Evolutionary conservation across 2,113 vertebrate species (phyloP).

Genomic region (Ardeotis arabs): DNA sequence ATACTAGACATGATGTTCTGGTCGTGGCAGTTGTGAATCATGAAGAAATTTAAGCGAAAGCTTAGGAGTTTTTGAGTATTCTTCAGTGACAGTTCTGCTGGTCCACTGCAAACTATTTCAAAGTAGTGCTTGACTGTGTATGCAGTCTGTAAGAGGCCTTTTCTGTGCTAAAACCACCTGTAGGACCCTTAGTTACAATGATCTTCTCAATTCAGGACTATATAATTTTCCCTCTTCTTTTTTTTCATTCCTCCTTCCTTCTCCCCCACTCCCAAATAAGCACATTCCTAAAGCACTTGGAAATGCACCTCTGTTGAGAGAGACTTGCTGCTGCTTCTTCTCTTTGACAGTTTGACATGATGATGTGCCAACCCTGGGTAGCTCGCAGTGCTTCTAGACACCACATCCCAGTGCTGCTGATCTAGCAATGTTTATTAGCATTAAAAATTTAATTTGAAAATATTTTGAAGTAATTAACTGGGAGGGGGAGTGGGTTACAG

Average conservation of each 20-base stretch:
- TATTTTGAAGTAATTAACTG: background rate
- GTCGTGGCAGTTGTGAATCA: background rate
- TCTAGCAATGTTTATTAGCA: conserved; percentile 13
- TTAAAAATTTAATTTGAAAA: conserved; percentile 9
- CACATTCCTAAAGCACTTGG: conserved; percentile 46
- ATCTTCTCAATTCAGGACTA: conserved; percentile 2
- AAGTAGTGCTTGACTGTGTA: background rate
- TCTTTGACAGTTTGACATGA: background rate
- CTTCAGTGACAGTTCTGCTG: conserved; percentile 30
- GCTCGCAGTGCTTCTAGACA: conserved; percentile 4
- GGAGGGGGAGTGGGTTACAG: background rate
- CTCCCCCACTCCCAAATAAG: background rate
- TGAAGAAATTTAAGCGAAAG: conserved; percentile 36
- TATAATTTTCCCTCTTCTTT: background rate
- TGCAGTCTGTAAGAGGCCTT: conserved; percentile 24
- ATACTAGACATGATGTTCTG: background rate
- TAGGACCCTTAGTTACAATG: background rate
- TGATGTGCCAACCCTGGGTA: background rate
- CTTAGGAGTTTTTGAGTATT: conserved; percentile 3
- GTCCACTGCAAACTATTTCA: background rate
- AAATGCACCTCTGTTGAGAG: background rate
- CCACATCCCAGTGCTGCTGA: conserved; percentile 18
- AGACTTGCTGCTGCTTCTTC: background rate
- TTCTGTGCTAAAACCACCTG: background rate
- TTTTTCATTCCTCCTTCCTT: background rate